Evolutionary conservation across 2,113 vertebrate species (phyloP).

Genomic region (Lathamus discolor): DNA sequence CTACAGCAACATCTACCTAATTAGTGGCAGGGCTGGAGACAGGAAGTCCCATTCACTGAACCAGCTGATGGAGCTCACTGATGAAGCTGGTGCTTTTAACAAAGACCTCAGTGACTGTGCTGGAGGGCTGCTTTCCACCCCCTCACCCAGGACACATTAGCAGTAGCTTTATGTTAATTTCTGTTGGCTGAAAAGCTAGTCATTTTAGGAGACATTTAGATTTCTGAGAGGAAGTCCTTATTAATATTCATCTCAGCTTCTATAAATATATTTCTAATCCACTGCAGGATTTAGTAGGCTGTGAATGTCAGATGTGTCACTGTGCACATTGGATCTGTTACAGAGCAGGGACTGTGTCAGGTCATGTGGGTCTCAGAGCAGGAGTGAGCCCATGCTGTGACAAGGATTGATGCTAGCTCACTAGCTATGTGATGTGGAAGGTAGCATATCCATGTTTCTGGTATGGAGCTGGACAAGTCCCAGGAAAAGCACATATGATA

Average conservation of each 20-base stretch:
- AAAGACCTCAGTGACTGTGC: neutral
- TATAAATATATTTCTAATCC: conserved; percentile 21
- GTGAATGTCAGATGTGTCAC: neutral
- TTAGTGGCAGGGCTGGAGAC: neutral
- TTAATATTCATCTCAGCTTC: conserved; percentile 29
- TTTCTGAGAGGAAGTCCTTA: neutral
- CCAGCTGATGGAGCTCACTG: neutral
- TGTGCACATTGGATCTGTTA: neutral
- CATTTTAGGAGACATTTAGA: neutral
- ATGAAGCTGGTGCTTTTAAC: neutral
- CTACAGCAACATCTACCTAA: neutral
- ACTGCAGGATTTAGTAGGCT: conserved; percentile 11
- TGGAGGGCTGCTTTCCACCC: neutral
- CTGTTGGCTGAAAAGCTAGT: neutral
- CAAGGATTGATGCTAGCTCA: neutral
- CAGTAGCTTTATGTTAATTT: conserved; percentile 9
- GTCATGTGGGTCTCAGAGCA: neutral
- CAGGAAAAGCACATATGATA: neutral
- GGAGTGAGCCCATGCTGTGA: neutral
- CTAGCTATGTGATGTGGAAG: neutral
- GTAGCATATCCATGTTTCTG: neutral
- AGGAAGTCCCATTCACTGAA: neutral
- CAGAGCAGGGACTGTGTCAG: neutral
- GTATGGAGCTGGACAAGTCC: neutral
- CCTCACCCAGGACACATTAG: neutral